Percentiles rank a stretch among this genome's conserved stretches.
phyloP scores from a whole-genome alignment of 2,888 invertebrate species.

The Drosophila picticornis region DNA sequence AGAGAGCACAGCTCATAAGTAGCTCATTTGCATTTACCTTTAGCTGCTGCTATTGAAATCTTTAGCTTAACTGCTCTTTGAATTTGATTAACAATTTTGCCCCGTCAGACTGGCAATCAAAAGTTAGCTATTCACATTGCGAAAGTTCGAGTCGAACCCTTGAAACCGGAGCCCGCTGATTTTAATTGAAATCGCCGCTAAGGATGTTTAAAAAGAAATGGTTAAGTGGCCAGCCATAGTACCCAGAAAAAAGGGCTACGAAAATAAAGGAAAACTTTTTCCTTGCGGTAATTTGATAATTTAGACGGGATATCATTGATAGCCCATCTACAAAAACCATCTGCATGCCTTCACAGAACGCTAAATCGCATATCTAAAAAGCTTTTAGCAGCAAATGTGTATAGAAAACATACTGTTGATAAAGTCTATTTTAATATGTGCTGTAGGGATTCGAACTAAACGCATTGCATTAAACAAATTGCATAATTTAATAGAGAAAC shows the following conservation, averaged over 20 bases:
- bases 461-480: conserved; percentile 21
- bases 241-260: conserved; percentile 9
- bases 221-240: conserved; percentile 27
- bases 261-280: conserved; percentile 38
- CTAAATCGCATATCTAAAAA: too few relatives aligned
- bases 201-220: conserved; percentile 32
- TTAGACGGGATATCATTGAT: not conserved
- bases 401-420: not conserved
- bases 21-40: conserved; percentile 42
- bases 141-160: conserved; percentile 43
- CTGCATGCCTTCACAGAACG: not conserved
- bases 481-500: conserved; percentile 37
- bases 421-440: not conserved
- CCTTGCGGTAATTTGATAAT: conserved; percentile 29
- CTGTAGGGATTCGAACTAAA: not conserved
- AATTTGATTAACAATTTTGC: conserved; percentile 62
- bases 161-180: conserved; percentile 23
- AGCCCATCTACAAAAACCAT: conserved; percentile 3
- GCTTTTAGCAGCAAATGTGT: not conserved
- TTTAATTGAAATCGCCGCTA: conserved; percentile 68
- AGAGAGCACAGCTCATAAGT: conserved; percentile 10
- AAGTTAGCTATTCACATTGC: conserved; percentile 53
- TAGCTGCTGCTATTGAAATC: conserved; percentile 49
- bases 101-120: conserved; percentile 17
- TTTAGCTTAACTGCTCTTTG: conserved; percentile 35